phyloP scores from a whole-genome alignment of 2,113 vertebrate species.

The Melanerpes formicivorus region DNA sequence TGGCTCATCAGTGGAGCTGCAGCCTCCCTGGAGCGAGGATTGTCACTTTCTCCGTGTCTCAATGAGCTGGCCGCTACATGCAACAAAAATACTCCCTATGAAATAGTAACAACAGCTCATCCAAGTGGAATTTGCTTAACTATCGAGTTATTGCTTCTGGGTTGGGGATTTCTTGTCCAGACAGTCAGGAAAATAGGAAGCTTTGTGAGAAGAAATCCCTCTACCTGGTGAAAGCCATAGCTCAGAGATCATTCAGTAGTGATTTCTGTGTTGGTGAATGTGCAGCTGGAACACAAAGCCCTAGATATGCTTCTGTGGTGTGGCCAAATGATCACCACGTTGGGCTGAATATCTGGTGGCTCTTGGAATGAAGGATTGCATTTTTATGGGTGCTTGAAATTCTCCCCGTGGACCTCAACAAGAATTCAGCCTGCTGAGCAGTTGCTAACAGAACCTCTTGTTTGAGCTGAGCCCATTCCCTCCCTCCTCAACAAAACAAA shows the following conservation, averaged over 20 bases:
- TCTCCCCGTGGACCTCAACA: neutral
- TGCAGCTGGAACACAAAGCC: neutral
- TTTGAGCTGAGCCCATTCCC: neutral
- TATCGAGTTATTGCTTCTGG: constrained; percentile 12
- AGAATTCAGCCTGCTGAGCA: neutral
- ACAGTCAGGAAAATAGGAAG: neutral
- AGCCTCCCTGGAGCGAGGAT: neutral
- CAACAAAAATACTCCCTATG: neutral
- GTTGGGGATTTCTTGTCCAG: neutral
- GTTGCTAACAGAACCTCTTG: neutral
- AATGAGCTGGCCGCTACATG: neutral
- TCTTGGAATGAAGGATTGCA: neutral
- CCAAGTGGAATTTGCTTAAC: neutral
- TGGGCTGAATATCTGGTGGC: neutral
- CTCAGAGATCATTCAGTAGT: neutral
- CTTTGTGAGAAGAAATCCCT: constrained; percentile 3
- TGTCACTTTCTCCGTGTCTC: neutral
- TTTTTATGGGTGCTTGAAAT: neutral
- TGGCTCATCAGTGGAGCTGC: neutral
- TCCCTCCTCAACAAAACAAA: neutral
- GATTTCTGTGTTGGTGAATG: neutral
- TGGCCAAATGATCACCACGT: neutral
- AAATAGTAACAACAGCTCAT: neutral
- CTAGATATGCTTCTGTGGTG: neutral
- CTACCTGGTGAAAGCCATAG: neutral